phyloP scores from a whole-genome alignment of 2,888 invertebrate species.

The Drosophila austrosaltans region DNA sequence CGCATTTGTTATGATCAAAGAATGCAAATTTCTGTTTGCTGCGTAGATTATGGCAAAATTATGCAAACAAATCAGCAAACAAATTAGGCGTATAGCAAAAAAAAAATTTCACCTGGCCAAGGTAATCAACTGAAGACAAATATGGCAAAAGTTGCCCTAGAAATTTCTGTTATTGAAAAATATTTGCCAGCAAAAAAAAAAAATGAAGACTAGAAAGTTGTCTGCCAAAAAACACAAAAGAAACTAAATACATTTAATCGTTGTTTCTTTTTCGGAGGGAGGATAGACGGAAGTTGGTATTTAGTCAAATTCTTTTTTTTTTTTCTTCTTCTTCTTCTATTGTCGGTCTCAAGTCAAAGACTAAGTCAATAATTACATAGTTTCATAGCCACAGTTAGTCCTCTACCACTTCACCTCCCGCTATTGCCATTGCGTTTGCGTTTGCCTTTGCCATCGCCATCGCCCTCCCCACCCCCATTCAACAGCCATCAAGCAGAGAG shows the following conservation, averaged over 20 bases:
- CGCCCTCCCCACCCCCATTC: neutral
- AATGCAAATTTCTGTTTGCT: slow-evolving; percentile 56
- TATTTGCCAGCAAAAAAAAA: slow-evolving; percentile 14
- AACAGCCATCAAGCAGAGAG: slow-evolving; percentile 22
- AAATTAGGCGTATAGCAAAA: slow-evolving; percentile 62
- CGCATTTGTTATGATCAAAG: slow-evolving; percentile 32
- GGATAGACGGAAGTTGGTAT: slow-evolving; percentile 17
- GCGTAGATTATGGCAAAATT: slow-evolving; percentile 60
- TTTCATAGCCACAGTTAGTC: slow-evolving; percentile 4
- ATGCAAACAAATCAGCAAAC: slow-evolving; percentile 52
- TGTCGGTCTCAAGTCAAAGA: slow-evolving; percentile 51
- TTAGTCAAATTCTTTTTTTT: slow-evolving; percentile 29
- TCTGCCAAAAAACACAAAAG: slow-evolving; percentile 22
- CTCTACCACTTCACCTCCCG: neutral
- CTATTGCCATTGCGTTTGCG: neutral
- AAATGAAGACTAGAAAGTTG: slow-evolving; percentile 58
- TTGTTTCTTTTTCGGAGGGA: slow-evolving; percentile 27
- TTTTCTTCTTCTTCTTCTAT: slow-evolving; percentile 38
- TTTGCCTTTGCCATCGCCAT: neutral
- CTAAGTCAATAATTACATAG: slow-evolving; percentile 64
- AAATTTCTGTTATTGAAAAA: slow-evolving; percentile 43
- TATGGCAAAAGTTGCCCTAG: slow-evolving; percentile 62
- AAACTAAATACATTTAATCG: slow-evolving; percentile 24
- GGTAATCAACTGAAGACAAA: slow-evolving; percentile 59
- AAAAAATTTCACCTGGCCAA: slow-evolving; percentile 72